Conservation (phyloP, 2,797 vertebrate species). For the Fistularia commersonii region DNA sequence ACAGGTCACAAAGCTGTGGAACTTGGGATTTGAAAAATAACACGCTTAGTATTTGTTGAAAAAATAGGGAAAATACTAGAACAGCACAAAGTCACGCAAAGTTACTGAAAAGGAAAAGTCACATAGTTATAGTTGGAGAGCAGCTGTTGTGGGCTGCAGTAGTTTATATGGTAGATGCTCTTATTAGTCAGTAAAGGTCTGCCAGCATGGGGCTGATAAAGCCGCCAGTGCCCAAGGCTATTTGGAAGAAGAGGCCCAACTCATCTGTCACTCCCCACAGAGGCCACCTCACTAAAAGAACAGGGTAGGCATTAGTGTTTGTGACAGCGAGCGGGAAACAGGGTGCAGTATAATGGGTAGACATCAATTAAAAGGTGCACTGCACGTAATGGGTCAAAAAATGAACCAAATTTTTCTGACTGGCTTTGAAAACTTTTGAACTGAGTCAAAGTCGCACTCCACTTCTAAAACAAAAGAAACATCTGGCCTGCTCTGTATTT, state of each 20-base stretch:
- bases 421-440: slow-evolving; percentile 28
- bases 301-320: slow-evolving; percentile 28
- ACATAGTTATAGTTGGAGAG: slow-evolving; percentile 32
- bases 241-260: slow-evolving; percentile 49
- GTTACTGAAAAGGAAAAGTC: slow-evolving; percentile 42
- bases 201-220: slow-evolving; percentile 62
- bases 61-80: slow-evolving; percentile 14
- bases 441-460: slow-evolving; percentile 16
- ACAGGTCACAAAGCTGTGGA: slow-evolving; percentile 1
- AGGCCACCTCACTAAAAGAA: slow-evolving; percentile 26
- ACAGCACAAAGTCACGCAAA: slow-evolving; percentile 48
- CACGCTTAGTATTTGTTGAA: slow-evolving; percentile 18
- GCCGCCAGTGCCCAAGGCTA: slow-evolving; percentile 53
- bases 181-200: slow-evolving; percentile 67
- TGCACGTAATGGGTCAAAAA: slow-evolving; percentile 34
- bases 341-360: slow-evolving; percentile 31
- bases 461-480: slow-evolving; percentile 6
- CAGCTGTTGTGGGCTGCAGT: slow-evolving; percentile 30
- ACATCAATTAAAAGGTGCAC: slow-evolving; percentile 51
- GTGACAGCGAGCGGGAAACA: slow-evolving; percentile 10
- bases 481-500: slow-evolving; percentile 4
- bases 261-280: slow-evolving; percentile 50
- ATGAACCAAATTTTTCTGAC: slow-evolving; percentile 36
- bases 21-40: slow-evolving; percentile 34
- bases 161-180: slow-evolving; percentile 43